Conservation (phyloP, 2,113 vertebrate species). For the Callipepla californica region DNA sequence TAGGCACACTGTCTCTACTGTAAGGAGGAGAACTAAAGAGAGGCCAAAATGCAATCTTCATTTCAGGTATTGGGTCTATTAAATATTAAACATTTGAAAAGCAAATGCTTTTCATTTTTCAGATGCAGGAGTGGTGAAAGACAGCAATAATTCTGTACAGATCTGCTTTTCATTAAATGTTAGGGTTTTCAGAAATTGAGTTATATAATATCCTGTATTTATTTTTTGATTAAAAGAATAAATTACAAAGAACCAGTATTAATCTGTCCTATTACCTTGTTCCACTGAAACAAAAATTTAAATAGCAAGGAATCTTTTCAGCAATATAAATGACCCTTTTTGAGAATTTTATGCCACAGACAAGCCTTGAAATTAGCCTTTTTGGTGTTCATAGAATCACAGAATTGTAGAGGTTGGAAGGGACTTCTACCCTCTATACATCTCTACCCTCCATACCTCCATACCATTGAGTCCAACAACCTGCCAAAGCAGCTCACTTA, state of each 20-base stretch:
- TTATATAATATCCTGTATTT: background rate
- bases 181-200: background rate
- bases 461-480: too few species aligned
- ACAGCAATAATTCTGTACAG: background rate
- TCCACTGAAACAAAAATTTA: background rate
- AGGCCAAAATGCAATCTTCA: background rate
- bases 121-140: background rate
- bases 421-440: too few species aligned
- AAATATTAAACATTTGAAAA: constrained; percentile 16
- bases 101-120: background rate
- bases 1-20: background rate
- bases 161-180: background rate
- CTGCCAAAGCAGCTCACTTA: too few species aligned
- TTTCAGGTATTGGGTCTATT: background rate
- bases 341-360: constrained; percentile 30
- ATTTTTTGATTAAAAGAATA: constrained; percentile 46
- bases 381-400: too few species aligned
- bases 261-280: constrained; percentile 41
- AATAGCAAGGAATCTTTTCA: constrained; percentile 26
- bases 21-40: background rate
- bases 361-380: constrained; percentile 53
- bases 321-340: constrained; percentile 9
- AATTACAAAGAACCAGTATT: constrained; percentile 16
- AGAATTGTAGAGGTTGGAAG: too few species aligned
- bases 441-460: too few species aligned